Evolutionary conservation across 2,888 invertebrate species (phyloP).

Genomic region (Erynnis tages): DNA sequence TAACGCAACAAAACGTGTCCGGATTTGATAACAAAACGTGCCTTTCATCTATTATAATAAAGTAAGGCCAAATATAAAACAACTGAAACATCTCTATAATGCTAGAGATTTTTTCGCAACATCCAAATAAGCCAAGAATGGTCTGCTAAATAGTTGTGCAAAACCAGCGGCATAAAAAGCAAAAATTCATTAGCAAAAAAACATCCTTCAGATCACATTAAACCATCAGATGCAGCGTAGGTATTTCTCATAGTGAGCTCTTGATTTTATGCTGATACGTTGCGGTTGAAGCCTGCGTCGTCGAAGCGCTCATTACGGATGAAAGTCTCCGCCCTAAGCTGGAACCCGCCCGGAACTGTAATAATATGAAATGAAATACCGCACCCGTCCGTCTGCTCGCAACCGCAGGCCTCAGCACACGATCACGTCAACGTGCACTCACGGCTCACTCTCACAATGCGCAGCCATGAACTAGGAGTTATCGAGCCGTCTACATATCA

Average conservation of each 20-base stretch:
- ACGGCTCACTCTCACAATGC: slow-evolving; percentile 44
- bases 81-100: not conserved
- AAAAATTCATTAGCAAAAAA: slow-evolving; percentile 3
- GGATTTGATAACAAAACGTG: slow-evolving; percentile 24
- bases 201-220: slow-evolving; percentile 15
- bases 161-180: not conserved
- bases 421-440: no score
- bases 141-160: not conserved
- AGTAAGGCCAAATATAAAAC: not conserved
- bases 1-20: slow-evolving; percentile 24
- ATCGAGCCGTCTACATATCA: slow-evolving; percentile 21
- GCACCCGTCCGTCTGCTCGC: slow-evolving; percentile 54
- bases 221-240: slow-evolving; percentile 9
- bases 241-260: slow-evolving; percentile 31
- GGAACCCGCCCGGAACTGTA: slow-evolving; percentile 55
- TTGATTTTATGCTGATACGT: slow-evolving; percentile 51
- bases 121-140: no score
- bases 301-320: slow-evolving; percentile 61
- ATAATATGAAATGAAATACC: slow-evolving; percentile 69
- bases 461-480: slow-evolving; percentile 65
- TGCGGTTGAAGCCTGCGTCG: slow-evolving; percentile 54
- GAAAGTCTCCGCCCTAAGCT: slow-evolving; percentile 59
- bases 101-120: no score
- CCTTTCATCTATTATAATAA: slow-evolving; percentile 7
- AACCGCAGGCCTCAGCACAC: slow-evolving; percentile 54